Evolutionary conservation across 1,140 invertebrate species (phyloP).

Genomic region (Pseudomyrmex concolor): DNA sequence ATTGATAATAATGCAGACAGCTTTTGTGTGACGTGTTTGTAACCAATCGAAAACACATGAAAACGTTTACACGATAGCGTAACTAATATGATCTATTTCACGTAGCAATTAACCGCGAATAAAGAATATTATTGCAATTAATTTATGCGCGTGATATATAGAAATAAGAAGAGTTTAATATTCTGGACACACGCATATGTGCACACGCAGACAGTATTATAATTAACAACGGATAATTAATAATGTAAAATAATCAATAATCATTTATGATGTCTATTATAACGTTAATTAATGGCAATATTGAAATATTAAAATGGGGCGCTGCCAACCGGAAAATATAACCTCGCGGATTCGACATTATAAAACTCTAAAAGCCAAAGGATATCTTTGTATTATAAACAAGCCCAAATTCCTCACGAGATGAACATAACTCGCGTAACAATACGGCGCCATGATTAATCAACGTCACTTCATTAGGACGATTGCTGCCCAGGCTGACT

Average conservation of each 20-base stretch:
- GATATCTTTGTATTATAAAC: constrained; percentile 3
- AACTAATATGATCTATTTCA: constrained; percentile 7
- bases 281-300: background rate
- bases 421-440: constrained; percentile 61
- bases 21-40: background rate
- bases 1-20: too few relatives aligned
- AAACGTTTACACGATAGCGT: background rate
- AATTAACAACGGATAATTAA: background rate
- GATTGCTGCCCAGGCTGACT: constrained; percentile 51
- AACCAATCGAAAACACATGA: background rate
- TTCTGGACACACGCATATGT: background rate
- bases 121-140: constrained; percentile 17
- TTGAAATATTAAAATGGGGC: background rate
- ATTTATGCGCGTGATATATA: background rate
- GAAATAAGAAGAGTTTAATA: constrained; percentile 13
- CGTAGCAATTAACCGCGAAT: constrained; percentile 8
- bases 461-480: constrained; percentile 64
- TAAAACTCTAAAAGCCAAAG: constrained; percentile 3
- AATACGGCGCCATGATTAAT: constrained; percentile 60
- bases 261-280: background rate
- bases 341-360: background rate
- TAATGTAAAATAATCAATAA: constrained; percentile 34
- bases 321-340: background rate
- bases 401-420: constrained; percentile 24
- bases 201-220: background rate